phyloP scores from a whole-genome alignment of 2,113 vertebrate genomes.

The Dromiciops gliroides region DNA sequence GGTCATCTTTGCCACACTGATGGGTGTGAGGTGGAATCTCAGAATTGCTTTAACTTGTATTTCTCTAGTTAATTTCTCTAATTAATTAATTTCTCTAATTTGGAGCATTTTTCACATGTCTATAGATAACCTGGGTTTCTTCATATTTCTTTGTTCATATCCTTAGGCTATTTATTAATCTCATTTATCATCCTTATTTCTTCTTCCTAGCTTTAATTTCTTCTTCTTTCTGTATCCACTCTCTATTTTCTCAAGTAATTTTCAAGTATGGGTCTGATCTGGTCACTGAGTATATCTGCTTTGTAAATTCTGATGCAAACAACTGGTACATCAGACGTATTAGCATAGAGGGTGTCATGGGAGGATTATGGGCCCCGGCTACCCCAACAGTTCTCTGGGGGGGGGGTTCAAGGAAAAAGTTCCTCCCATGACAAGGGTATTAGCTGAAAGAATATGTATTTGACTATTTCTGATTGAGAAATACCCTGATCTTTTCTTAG shows the following conservation, averaged over 20 bases:
- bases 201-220: background rate
- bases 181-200: background rate
- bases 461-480: background rate
- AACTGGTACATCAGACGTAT: background rate
- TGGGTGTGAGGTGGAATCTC: background rate
- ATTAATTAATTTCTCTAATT: too few relatives aligned
- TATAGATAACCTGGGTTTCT: background rate
- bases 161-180: background rate
- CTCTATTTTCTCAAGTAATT: background rate
- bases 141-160: background rate
- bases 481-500: background rate
- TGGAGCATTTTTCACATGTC: background rate
- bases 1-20: background rate
- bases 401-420: too few relatives aligned
- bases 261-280: background rate
- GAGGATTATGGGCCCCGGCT: too few relatives aligned
- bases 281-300: slow-evolving; percentile 22
- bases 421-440: too few relatives aligned
- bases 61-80: background rate
- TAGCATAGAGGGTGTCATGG: background rate
- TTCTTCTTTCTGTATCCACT: background rate
- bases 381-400: too few relatives aligned
- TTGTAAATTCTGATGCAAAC: slow-evolving; percentile 51
- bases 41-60: background rate
- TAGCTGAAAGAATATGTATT: background rate